Base-by-base conservation (phyloP, 2,888 invertebrate genomes). In the Xestia rhomboidea region DNA sequence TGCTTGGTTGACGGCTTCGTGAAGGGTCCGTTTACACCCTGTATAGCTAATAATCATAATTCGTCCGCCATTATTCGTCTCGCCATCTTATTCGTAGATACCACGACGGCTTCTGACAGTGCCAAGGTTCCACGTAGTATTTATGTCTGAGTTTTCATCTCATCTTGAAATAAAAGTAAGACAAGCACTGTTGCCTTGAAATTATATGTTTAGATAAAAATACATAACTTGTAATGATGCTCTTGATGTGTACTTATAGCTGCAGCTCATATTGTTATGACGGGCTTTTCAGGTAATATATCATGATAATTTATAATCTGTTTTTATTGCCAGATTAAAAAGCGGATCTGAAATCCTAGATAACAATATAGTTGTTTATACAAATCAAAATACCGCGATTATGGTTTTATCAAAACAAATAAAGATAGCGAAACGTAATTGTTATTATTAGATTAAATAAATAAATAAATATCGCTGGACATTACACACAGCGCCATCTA, bases 101-200 rank as follows among this genome's bases (percentile, higher is more conserved):
- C 6, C 10, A 15, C 10, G 4, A 51, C 8, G 8, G 6, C 44
- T 51, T 44, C 7, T 54, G 27, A 18, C 21, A 30, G n/a, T 15
- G 10, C 11, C 41, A 73, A 24, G 8, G 24, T 3, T 30, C 2
- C 1, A 34, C 2, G 8, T 2, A 44, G 3, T 18, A 24, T 34
- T 64, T 10, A 27, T 49, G 69, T 11, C 8, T 44, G 4, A 34
- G 13, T 10, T 34, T 64, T 41, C 7, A 13, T 24, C 38, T 24
- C 24, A 30, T 70, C 21, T 77, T 21, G 27, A 46, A 64, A 78
- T 49, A 34, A 51, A 46, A 64, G 71, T 49, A 34, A 51, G 7
- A 46, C 11, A 3, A 77, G 6, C 27, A 62, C 8, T 49, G 15
- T 62, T 51, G 18, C 54, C 27, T 81, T 68, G 63, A 75, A 79